phyloP scores from a whole-genome alignment of 1,140 invertebrate species.

The Drosophila jambulina region DNA sequence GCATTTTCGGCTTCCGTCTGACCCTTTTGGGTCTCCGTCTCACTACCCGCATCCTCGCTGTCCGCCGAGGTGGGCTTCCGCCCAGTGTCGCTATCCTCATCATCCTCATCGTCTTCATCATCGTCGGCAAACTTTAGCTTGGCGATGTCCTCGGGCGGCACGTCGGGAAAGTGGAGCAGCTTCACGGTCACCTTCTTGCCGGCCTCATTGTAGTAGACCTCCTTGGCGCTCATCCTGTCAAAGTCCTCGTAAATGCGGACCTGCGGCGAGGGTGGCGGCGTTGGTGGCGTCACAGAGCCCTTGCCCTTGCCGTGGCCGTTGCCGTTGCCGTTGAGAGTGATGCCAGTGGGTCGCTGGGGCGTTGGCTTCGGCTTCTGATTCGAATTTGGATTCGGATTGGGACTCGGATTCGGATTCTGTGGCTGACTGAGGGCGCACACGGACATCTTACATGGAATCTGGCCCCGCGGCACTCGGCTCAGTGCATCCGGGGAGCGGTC shows the following conservation, averaged over 20 bases:
- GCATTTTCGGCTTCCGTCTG: not conserved
- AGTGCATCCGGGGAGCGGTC: conserved; percentile 24
- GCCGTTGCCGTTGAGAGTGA: conserved; percentile 11
- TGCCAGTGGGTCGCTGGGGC: not conserved
- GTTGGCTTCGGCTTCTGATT: conserved; percentile 30
- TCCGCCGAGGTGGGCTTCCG: conserved; percentile 24
- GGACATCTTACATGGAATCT: conserved; percentile 76
- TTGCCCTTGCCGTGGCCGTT: conserved; percentile 12
- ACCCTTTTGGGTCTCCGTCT: conserved; percentile 36
- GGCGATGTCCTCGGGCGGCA: conserved; percentile 78
- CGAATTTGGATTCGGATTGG: conserved; percentile 15
- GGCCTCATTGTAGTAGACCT: conserved; percentile 84
- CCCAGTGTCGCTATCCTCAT: conserved; percentile 39
- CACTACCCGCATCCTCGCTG: conserved; percentile 55
- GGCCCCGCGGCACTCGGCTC: conserved; percentile 41
- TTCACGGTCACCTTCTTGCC: conserved; percentile 83
- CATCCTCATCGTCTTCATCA: conserved; percentile 35
- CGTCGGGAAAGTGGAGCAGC: conserved; percentile 80
- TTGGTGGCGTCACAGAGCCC: conserved; percentile 47
- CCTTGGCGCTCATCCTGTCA: conserved; percentile 85
- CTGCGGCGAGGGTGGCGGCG: conserved; percentile 71
- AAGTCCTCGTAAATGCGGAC: conserved; percentile 85
- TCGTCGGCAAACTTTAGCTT: conserved; percentile 80
- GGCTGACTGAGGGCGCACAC: conserved; percentile 64
- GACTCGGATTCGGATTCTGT: conserved; percentile 22